phyloP scores from a whole-genome alignment of 2,888 invertebrate species.

The Lepidonotus clava region DNA sequence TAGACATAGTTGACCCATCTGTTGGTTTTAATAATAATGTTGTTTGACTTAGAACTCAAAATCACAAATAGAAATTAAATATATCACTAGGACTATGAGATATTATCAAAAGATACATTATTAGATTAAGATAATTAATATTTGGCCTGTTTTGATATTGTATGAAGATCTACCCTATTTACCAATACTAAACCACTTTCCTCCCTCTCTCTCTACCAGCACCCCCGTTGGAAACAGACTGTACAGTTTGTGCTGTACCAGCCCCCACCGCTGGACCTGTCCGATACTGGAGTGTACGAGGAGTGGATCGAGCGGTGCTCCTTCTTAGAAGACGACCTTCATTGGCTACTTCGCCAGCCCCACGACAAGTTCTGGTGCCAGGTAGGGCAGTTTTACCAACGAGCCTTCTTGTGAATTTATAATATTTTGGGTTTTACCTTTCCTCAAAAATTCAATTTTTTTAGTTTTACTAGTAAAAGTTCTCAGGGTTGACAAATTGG shows the following conservation, averaged over 20 bases:
- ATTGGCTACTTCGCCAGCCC: slow-evolving; percentile 86
- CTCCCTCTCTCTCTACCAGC: slow-evolving; percentile 80
- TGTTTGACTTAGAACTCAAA: not conserved
- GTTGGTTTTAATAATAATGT: not conserved
- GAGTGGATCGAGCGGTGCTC: slow-evolving; percentile 86
- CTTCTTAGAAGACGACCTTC: slow-evolving; percentile 85
- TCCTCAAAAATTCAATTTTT: no score
- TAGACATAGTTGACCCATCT: no score
- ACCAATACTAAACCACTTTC: not conserved
- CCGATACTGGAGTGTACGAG: slow-evolving; percentile 81
- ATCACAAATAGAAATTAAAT: not conserved
- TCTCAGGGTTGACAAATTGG: no score
- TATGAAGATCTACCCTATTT: not conserved
- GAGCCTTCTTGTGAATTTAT: no score
- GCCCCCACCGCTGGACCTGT: slow-evolving; percentile 74
- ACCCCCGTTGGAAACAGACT: slow-evolving; percentile 83
- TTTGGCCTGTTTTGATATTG: not conserved
- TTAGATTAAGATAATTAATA: not conserved
- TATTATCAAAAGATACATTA: not conserved
- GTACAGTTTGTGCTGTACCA: slow-evolving; percentile 84
- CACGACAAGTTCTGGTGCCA: slow-evolving; percentile 84
- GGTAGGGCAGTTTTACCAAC: slow-evolving; percentile 81
- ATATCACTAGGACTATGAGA: not conserved
- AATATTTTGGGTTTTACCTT: no score
- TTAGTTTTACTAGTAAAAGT: no score